Percentiles rank a stretch among this genome's conserved stretches.
Conservation (phyloP, 2,113 vertebrate species). For the Calcarius ornatus region DNA sequence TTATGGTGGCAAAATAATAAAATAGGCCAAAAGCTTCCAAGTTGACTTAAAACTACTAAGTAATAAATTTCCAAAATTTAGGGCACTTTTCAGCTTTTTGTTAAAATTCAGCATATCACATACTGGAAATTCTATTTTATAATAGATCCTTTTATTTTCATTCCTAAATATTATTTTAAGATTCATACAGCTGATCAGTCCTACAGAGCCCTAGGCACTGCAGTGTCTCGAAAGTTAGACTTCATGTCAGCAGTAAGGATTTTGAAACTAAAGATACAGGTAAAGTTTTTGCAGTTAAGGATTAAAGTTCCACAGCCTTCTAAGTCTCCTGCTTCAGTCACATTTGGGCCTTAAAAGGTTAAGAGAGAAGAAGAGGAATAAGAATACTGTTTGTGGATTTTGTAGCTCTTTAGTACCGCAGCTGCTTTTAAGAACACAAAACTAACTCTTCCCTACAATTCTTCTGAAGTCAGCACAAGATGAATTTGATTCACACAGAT, state of each 20-base stretch:
- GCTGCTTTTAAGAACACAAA: background rate
- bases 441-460: background rate
- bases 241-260: background rate
- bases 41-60: background rate
- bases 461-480: background rate
- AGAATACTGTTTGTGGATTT: background rate
- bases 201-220: background rate
- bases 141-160: background rate
- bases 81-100: background rate
- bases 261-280: background rate
- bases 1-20: background rate
- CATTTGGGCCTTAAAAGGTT: background rate
- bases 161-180: background rate
- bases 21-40: background rate
- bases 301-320: background rate
- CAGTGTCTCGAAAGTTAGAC: background rate
- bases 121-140: background rate
- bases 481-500: background rate
- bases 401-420: background rate
- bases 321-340: background rate
- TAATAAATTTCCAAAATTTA: background rate
- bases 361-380: background rate
- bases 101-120: background rate
- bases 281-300: background rate
- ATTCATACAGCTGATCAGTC: background rate